These are phyloP conservation scores for Oreortyx pictus DNA, from an alignment of 2,797 vertebrate species.

Conservation along the genomic window DNA sequence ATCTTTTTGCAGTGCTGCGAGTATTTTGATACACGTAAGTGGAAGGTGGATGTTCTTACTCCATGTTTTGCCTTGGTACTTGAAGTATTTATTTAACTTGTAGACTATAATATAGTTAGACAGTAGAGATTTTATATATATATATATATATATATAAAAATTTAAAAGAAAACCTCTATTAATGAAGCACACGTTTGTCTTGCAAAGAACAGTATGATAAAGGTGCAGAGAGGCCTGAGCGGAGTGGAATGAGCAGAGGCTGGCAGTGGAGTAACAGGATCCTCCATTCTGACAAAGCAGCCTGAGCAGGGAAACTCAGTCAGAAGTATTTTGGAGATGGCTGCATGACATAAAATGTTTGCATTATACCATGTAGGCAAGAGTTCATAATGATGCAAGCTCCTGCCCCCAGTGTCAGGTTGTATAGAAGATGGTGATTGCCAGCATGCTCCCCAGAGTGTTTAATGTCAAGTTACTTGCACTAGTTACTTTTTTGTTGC, in stretches of 20 bases:
- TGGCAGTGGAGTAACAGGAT: not conserved
- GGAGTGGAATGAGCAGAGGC: too few relatives aligned
- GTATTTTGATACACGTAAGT: not conserved
- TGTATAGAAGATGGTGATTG: not conserved
- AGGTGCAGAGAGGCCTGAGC: not conserved
- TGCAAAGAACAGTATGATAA: not conserved
- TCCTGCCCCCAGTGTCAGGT: fast-evolving
- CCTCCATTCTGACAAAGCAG: not conserved
- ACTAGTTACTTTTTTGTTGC: not conserved
- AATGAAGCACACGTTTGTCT: not conserved
- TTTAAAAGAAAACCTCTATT: not conserved
- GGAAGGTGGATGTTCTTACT: not conserved
- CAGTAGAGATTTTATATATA: not conserved
- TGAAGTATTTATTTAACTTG: not conserved
- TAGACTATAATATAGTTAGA: not conserved
- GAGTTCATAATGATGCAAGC: not conserved
- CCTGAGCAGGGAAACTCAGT: not conserved
- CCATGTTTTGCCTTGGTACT: not conserved
- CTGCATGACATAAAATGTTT: fast-evolving
- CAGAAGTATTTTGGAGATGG: not conserved
- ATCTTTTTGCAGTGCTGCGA: not conserved
- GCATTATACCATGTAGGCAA: fast-evolving
- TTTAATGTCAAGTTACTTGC: not conserved
- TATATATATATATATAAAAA: too few relatives aligned
- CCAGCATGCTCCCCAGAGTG: not conserved